Evolutionary conservation across 2,113 vertebrate genomes (phyloP).

Genomic region (Lepus europaeus): DNA sequence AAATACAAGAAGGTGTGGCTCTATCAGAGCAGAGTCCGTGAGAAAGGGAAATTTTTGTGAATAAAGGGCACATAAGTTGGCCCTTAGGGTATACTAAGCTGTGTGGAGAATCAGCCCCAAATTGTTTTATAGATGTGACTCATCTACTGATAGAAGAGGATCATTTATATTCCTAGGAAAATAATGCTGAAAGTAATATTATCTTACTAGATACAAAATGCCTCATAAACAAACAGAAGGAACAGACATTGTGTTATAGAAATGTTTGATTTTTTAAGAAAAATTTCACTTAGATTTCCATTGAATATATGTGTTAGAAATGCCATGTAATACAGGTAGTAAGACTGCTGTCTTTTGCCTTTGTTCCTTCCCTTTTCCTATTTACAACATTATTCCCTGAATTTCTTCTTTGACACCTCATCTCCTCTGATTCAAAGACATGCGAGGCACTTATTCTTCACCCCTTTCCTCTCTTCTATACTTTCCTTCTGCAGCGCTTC

Average conservation of each 20-base stretch:
- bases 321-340: too few relatives aligned
- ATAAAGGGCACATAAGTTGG: not conserved
- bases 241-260: too few relatives aligned
- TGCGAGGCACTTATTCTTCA: not conserved
- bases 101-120: not conserved
- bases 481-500: not conserved
- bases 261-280: too few relatives aligned
- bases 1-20: not conserved
- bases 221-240: not conserved
- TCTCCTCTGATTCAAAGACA: not conserved
- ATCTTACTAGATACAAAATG: not conserved
- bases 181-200: not conserved
- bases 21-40: not conserved
- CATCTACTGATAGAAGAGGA: not conserved
- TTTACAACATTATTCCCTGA: accelerated
- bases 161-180: not conserved
- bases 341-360: too few relatives aligned
- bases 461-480: not conserved
- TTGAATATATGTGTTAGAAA: too few relatives aligned
- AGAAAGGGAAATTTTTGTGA: slow-evolving; percentile 8
- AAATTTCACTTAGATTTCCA: too few relatives aligned
- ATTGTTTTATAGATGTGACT: not conserved
- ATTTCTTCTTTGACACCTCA: not conserved
- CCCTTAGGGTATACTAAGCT: not conserved
- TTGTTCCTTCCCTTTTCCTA: not conserved